Percentiles rank a stretch among this genome's conserved stretches.
Conservation (phyloP, 2,888 invertebrate species). For the Acanthosepion lycidas region DNA sequence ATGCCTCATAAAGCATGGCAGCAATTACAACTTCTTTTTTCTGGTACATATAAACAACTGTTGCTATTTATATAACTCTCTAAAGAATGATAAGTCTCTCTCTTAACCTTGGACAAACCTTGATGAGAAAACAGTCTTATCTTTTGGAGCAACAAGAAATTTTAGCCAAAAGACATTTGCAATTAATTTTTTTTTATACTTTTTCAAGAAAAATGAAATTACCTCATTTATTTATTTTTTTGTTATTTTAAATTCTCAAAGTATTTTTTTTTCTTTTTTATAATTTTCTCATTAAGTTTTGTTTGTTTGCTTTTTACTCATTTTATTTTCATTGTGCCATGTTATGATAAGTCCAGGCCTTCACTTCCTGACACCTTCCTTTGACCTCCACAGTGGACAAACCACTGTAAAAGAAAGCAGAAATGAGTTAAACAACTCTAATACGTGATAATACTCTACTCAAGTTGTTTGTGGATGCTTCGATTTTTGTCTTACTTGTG, state of each 20-base stretch:
- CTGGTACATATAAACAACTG: neutral
- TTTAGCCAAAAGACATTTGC: slow-evolving; percentile 14
- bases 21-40: neutral
- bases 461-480: slow-evolving; percentile 11
- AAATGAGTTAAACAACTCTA: slow-evolving; percentile 23
- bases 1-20: neutral
- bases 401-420: neutral
- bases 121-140: neutral
- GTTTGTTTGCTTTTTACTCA: neutral
- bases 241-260: neutral
- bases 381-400: neutral
- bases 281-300: slow-evolving; percentile 22
- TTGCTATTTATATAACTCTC: neutral
- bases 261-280: neutral
- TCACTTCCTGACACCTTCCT: neutral
- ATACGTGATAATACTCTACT: slow-evolving; percentile 23
- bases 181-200: neutral
- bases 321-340: neutral
- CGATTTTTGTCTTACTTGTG: slow-evolving; percentile 33
- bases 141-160: neutral
- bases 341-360: neutral
- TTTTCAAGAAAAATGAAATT: slow-evolving; percentile 3
- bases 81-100: neutral
- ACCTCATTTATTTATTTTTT: neutral
- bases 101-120: neutral